Evolutionary conservation across 2,113 vertebrate genomes (phyloP).

Genomic region (Trematocara nigrifrons): DNA sequence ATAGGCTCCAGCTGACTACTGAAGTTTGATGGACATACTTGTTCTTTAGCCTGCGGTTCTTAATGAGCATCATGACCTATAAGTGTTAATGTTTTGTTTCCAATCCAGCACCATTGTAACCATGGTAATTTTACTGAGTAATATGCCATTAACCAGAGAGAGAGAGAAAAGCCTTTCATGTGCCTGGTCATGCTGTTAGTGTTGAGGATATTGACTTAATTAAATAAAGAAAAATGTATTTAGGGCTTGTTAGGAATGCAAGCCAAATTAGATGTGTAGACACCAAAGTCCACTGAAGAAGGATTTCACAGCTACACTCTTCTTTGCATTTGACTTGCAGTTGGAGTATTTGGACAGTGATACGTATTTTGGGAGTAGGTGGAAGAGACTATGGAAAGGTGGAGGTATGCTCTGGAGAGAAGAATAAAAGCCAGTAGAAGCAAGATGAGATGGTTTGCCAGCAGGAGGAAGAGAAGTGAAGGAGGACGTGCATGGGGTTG

Average conservation of each 20-base stretch:
- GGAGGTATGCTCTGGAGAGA: neutral
- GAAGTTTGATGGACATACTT: slow-evolving; percentile 16
- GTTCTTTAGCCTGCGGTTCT: neutral
- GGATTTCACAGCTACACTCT: neutral
- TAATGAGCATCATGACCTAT: slow-evolving; percentile 37
- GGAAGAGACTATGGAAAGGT: neutral
- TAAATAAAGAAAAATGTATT: neutral
- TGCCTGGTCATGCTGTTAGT: neutral
- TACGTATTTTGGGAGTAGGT: neutral
- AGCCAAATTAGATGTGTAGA: neutral
- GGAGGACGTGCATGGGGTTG: neutral
- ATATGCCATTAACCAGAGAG: neutral
- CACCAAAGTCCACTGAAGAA: neutral
- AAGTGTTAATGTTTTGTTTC: neutral
- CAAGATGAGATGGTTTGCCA: neutral
- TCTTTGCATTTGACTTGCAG: neutral
- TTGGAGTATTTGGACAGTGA: neutral
- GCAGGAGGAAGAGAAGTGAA: neutral
- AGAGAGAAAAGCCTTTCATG: neutral
- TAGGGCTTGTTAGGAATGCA: neutral
- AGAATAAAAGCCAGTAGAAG: neutral
- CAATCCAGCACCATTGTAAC: neutral
- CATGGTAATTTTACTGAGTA: neutral
- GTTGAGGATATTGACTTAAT: neutral
- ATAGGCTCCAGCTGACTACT: neutral